Evolutionary conservation across 2,113 vertebrate genomes (phyloP).

Genomic region (Cygnus buccinator): DNA sequence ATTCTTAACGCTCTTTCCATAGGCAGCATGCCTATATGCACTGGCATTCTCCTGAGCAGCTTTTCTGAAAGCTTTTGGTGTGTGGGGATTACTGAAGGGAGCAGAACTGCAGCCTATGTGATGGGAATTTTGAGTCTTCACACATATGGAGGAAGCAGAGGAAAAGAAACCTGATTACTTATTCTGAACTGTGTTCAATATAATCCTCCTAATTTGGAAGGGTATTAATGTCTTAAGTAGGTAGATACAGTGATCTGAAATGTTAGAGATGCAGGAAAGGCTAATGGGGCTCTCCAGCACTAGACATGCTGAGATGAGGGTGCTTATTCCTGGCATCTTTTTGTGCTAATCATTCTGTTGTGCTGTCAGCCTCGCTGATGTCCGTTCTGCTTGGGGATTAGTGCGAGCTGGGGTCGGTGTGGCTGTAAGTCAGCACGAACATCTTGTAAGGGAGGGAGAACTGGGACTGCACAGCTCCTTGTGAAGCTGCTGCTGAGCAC

Average conservation of each 20-base stretch:
- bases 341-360: background rate
- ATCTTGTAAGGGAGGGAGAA: background rate
- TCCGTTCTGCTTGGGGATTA: background rate
- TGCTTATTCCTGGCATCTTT: slow-evolving; percentile 22
- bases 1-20: background rate
- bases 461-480: background rate
- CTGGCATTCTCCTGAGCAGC: background rate
- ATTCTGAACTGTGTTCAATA: background rate
- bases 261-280: background rate
- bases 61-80: background rate
- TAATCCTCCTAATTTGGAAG: slow-evolving; percentile 2
- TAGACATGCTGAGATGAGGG: background rate
- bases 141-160: background rate
- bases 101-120: background rate
- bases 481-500: background rate
- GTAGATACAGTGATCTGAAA: background rate
- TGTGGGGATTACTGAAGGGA: background rate
- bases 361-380: background rate
- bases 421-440: background rate
- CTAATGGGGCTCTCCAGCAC: background rate
- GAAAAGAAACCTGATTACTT: background rate
- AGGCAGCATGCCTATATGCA: background rate
- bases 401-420: background rate
- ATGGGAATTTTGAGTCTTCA: background rate
- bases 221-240: background rate